phyloP scores from a whole-genome alignment of 2,888 invertebrate species.

The Caenorhabditis sp. region DNA sequence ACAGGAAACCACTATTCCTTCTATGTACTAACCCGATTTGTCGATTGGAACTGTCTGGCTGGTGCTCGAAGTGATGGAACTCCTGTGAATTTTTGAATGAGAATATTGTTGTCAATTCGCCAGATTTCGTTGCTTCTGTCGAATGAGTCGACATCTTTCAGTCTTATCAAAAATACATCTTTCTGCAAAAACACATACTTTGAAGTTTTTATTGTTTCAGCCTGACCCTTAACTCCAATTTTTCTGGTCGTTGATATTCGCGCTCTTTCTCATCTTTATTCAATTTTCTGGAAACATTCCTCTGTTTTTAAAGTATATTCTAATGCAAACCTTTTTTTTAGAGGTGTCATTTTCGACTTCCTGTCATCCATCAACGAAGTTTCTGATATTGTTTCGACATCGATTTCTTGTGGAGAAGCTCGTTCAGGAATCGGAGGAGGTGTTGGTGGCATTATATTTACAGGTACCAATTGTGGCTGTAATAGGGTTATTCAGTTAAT shows the following conservation, averaged over 20 bases:
- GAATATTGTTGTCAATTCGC: slow-evolving; percentile 39
- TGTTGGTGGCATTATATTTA: neutral
- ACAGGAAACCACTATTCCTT: no score
- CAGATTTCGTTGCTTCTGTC: slow-evolving; percentile 37
- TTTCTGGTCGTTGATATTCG: no score
- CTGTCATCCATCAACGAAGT: neutral
- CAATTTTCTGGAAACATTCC: neutral
- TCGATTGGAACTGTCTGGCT: slow-evolving; percentile 35
- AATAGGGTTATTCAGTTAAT: no score
- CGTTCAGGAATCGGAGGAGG: neutral
- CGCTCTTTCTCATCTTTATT: no score
- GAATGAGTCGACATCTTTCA: slow-evolving; percentile 35
- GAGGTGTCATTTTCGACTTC: neutral
- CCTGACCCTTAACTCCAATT: no score
- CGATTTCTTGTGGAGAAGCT: neutral
- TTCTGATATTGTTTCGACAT: neutral
- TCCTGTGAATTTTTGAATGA: slow-evolving; percentile 40
- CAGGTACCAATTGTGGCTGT: neutral
- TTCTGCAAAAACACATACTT: slow-evolving; percentile 32
- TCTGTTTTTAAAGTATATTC: neutral
- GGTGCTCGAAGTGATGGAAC: slow-evolving; percentile 29
- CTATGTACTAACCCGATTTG: slow-evolving; percentile 15
- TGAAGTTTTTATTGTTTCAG: no score
- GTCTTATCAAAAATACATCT: slow-evolving; percentile 35
- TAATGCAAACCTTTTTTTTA: neutral